Conservation (phyloP, 2,888 invertebrate genomes). For the Matsumyia berberina region DNA sequence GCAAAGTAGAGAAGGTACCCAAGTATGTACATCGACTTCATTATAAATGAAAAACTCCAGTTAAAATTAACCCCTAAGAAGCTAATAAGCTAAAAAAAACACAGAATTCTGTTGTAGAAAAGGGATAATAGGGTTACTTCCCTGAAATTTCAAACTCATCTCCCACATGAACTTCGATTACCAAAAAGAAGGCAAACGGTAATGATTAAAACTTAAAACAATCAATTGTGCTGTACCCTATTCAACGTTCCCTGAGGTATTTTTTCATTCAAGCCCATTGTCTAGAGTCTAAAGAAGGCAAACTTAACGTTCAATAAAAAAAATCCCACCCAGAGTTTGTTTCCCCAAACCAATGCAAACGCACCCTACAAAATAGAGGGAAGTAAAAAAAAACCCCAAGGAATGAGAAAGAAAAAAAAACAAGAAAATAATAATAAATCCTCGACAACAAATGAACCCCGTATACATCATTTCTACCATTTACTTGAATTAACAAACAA, state of each 20-base stretch:
- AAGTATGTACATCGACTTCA: neutral
- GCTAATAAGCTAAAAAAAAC: neutral
- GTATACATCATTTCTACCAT: slow-evolving; percentile 5
- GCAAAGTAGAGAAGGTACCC: neutral
- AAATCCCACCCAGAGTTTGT: too few relatives aligned
- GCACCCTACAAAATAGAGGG: neutral
- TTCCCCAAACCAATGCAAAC: slow-evolving; percentile 2
- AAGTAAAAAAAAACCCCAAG: neutral
- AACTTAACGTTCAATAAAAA: neutral
- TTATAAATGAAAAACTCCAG: slow-evolving; percentile 13
- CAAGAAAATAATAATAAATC: slow-evolving; percentile 26
- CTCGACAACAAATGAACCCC: slow-evolving; percentile 29
- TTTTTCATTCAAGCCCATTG: neutral
- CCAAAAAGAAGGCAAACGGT: neutral
- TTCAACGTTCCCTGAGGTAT: neutral
- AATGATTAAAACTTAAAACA: neutral
- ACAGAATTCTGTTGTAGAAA: neutral
- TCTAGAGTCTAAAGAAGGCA: too few relatives aligned
- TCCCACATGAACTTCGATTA: neutral
- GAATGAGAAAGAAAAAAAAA: slow-evolving; percentile 3
- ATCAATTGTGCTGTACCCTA: neutral
- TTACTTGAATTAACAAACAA: slow-evolving; percentile 31
- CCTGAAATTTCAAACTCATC: neutral
- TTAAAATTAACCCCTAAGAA: slow-evolving; percentile 5
- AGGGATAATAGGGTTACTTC: neutral